Conservation (phyloP, 2,113 vertebrate species). For the Sminthopsis crassicaudata region DNA sequence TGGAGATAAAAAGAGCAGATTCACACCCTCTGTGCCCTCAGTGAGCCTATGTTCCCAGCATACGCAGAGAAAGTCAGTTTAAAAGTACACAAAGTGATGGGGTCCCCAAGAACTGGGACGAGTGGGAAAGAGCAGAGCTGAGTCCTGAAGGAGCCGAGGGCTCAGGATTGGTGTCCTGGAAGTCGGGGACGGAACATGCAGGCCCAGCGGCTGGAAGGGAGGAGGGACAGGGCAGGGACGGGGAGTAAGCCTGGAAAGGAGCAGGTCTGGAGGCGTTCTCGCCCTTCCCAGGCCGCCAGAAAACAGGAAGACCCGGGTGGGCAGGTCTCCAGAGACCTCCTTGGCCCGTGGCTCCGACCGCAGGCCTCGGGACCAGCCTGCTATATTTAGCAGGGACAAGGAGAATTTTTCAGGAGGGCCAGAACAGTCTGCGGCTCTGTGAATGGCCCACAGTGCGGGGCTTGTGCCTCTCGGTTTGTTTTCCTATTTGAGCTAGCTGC, state of each 20-base stretch:
- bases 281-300: constrained; percentile 2
- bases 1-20: background rate
- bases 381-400: background rate
- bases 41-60: background rate
- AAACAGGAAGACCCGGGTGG: background rate
- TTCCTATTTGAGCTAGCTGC: background rate
- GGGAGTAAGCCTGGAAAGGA: background rate
- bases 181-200: background rate
- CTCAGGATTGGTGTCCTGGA: background rate
- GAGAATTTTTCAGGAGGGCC: background rate
- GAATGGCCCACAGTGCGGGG: background rate
- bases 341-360: background rate
- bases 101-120: background rate
- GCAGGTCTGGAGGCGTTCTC: background rate
- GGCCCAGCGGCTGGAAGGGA: background rate
- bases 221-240: background rate
- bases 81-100: background rate
- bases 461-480: background rate
- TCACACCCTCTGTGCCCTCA: background rate
- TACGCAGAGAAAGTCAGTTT: background rate
- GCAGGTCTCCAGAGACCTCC: background rate
- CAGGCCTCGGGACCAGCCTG: background rate
- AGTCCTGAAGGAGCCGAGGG: background rate
- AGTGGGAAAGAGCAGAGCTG: too few species aligned
- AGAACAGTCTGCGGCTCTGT: background rate